Conservation (phyloP, 1,140 invertebrate genomes). For the Teleogryllus occipitalis region DNA sequence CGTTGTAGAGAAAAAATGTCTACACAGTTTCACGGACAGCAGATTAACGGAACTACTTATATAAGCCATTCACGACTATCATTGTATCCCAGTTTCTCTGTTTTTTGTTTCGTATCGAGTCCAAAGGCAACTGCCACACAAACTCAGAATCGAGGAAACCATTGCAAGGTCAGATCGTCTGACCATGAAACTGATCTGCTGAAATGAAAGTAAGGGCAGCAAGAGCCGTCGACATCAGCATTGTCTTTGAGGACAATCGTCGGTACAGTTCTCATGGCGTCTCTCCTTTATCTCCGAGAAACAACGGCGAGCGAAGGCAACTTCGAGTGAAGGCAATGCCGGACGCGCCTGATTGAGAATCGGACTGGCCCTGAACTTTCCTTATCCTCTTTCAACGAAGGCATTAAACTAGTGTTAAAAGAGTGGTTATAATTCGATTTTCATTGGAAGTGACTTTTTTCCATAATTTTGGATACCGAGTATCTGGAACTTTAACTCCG, state of each 20-base stretch:
- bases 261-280: not conserved
- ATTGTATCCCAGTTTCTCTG: not conserved
- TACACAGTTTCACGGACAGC: too few species aligned
- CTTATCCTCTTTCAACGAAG: too few species aligned
- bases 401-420: too few species aligned
- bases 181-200: not conserved
- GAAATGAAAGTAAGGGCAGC: not conserved
- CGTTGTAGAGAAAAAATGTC: too few species aligned
- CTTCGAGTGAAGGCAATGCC: not conserved
- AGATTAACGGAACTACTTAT: too few species aligned
- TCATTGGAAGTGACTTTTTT: too few species aligned
- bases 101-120: not conserved
- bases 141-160: not conserved
- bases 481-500: too few species aligned
- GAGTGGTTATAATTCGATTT: too few species aligned
- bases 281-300: not conserved
- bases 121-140: not conserved
- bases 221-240: not conserved
- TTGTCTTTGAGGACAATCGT: not conserved
- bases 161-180: not conserved
- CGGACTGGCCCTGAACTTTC: too few species aligned
- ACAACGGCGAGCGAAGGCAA: too few species aligned
- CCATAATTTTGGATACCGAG: too few species aligned
- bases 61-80: too few species aligned
- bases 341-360: not conserved